Evolutionary conservation across 1,140 invertebrate genomes (phyloP), one percentile per base, ranked within the genome.

Genomic region (Acromyrmex heyeri): DNA sequence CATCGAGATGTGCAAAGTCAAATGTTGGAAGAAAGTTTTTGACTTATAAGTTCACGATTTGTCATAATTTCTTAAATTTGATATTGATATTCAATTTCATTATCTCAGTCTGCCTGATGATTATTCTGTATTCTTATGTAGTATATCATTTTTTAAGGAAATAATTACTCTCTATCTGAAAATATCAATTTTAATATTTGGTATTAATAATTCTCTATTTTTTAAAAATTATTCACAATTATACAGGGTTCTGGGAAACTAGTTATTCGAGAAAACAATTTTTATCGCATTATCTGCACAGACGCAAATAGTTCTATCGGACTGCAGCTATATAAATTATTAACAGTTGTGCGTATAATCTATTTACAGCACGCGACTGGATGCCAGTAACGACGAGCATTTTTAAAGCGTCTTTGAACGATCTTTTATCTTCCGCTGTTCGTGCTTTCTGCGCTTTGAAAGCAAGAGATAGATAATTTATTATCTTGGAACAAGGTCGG

Each of bases 361-460:
- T 88, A 83, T 89, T 88, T 89, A 88, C 76, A 38, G 50, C 65
- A 18, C 50, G 38, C 38, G 69, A 30, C 76, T 82, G 50, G 38
- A 1, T 38, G 16, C 59, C 24, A n/a, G 75, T 89, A 88, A 88
- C 75, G 76, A 88, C 70, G 12, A 1, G n/a, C 70, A 88, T 89
- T 90, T 88, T 88, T 88, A 88, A 90, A 86, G 3, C 57, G 62
- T 89, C 83, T 88, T 59, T 62, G 21, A 3, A 48, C 27, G 8
- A 24, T 70, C 65, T 72, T 87, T 89, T 87, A 57, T 87, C 73
- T 50, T 50, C 21, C 38, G 18, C 18, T 59, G 59, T 76, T 75
- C 57, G 57, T 64, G 67, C 24, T 62, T 83, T 38, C 57, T 0
- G 59, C 24, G 18, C 27, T 78, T 78, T 18, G 21, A 24, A 21